A percentile compares a stretch with the other conserved stretches of the same genome.
Conservation (phyloP, 2,888 invertebrate species). For the Embidobia sp. region DNA sequence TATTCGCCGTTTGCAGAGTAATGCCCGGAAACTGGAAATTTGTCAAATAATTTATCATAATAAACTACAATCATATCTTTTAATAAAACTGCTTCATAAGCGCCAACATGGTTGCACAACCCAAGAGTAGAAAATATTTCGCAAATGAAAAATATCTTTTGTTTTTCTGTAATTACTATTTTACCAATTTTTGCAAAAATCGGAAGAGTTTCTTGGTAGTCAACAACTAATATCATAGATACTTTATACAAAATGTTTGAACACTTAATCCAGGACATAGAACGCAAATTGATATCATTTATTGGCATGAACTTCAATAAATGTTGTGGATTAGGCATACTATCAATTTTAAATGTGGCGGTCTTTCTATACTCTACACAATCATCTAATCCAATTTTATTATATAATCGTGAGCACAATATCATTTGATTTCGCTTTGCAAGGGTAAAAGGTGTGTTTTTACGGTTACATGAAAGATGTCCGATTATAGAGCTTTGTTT, state of each 20-base stretch:
- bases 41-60: not conserved
- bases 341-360: constrained; percentile 1
- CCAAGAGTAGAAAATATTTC: not conserved
- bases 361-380: constrained; percentile 2
- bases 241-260: constrained; percentile 1
- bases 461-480: constrained; percentile 13
- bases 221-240: constrained; percentile 6
- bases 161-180: not conserved
- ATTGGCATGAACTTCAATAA: not conserved
- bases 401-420: not conserved
- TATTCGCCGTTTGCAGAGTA: not conserved
- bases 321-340: not conserved
- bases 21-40: not conserved
- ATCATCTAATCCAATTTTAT: not conserved
- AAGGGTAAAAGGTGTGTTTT: constrained; percentile 13
- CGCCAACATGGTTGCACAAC: constrained; percentile 6
- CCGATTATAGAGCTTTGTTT: constrained; percentile 11
- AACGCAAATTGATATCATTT: not conserved
- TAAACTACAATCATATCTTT: not conserved
- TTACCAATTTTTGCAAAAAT: constrained; percentile 1
- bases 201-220: constrained; percentile 1
- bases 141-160: constrained; percentile 15
- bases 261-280: not conserved
- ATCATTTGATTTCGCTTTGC: constrained; percentile 24
- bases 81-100: not conserved